Evolutionary conservation across 2,888 invertebrate species (phyloP).

Genomic region (Aleiodes testaceus): DNA sequence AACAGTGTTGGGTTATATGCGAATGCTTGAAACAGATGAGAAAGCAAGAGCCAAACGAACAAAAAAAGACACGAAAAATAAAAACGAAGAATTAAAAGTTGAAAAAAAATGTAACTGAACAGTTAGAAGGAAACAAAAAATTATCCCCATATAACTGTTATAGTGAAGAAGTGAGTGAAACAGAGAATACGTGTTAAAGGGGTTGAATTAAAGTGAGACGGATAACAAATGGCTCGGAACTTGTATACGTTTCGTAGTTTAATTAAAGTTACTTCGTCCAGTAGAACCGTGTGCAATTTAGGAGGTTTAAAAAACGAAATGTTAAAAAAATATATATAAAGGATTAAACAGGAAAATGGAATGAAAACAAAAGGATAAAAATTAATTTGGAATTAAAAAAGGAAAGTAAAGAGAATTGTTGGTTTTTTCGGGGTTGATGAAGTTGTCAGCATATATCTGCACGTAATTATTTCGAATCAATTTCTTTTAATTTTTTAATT

Average conservation of each 20-base stretch:
- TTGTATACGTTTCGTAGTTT: constrained; percentile 52
- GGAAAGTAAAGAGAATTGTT: not conserved
- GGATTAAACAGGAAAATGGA: constrained; percentile 24
- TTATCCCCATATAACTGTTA: no score
- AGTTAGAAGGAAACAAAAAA: constrained; percentile 5
- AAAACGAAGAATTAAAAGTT: not conserved
- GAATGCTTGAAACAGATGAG: constrained; percentile 36
- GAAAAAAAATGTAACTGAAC: constrained; percentile 19
- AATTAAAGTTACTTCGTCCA: constrained; percentile 52
- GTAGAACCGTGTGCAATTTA: constrained; percentile 49
- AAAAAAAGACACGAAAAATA: constrained; percentile 10
- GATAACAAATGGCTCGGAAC: constrained; percentile 51
- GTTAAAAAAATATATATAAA: constrained; percentile 10
- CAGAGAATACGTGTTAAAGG: constrained; percentile 30
- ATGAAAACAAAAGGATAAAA: constrained; percentile 15
- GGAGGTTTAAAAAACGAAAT: constrained; percentile 36
- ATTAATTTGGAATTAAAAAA: constrained; percentile 21
- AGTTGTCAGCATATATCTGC: constrained; percentile 48
- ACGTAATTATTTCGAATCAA: not conserved
- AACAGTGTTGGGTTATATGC: constrained; percentile 20
- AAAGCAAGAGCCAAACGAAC: constrained; percentile 19
- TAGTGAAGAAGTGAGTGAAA: not conserved
- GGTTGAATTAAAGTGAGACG: constrained; percentile 37
- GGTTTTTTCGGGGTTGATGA: constrained; percentile 46
- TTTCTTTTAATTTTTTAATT: no score